Conservation (phyloP, 2,888 invertebrate species). For the Platycheirus rosarum region DNA sequence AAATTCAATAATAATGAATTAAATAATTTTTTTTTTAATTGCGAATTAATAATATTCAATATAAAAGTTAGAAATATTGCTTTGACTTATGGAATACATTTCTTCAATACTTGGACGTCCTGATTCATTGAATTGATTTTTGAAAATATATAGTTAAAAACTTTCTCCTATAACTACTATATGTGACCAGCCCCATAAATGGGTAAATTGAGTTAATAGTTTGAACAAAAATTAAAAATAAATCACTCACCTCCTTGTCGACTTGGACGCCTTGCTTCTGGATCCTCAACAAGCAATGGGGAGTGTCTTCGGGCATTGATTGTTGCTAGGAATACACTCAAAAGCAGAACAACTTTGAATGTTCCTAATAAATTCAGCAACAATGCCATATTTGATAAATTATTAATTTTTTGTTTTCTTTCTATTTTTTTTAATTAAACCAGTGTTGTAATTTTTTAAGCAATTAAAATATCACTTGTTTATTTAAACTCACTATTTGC, state of each 20-base stretch:
- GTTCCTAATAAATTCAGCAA: slow-evolving; percentile 62
- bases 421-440: slow-evolving; percentile 3
- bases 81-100: no score
- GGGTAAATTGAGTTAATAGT: no score
- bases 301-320: slow-evolving; percentile 83
- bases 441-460: slow-evolving; percentile 14
- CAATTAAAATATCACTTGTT: slow-evolving; percentile 47
- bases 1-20: no score
- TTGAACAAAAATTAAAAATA: slow-evolving; percentile 19
- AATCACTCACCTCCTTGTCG: slow-evolving; percentile 87
- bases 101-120: no score
- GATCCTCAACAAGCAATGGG: slow-evolving; percentile 87
- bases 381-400: slow-evolving; percentile 53
- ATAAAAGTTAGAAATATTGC: no score
- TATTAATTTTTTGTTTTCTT: slow-evolving; percentile 14
- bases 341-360: slow-evolving; percentile 60
- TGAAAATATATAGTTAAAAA: no score
- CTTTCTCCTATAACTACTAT: background rate
- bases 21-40: no score
- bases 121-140: no score
- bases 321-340: slow-evolving; percentile 54
- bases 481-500: slow-evolving; percentile 29
- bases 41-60: no score
- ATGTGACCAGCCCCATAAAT: background rate
- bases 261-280: slow-evolving; percentile 86